Conservation (phyloP, 2,888 invertebrate genomes). For the Julus scandinavius region DNA sequence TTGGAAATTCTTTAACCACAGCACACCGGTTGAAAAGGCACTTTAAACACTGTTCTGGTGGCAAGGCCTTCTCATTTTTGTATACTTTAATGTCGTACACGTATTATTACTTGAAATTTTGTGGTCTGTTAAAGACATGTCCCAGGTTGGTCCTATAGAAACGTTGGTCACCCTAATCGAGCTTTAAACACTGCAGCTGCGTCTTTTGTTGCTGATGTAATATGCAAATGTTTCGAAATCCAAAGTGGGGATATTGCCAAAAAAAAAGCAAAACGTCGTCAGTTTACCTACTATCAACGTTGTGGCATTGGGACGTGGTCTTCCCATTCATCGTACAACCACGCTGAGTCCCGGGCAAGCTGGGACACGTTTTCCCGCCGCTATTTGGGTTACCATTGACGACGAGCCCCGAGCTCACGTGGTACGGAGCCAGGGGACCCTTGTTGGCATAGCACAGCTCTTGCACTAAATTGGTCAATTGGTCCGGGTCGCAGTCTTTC, state of each 20-base stretch:
- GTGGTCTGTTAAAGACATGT: too few relatives aligned
- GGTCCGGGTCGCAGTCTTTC: slow-evolving; percentile 42
- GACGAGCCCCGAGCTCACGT: slow-evolving; percentile 41
- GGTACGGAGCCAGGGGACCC: slow-evolving; percentile 37
- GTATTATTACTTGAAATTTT: too few relatives aligned
- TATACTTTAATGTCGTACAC: too few relatives aligned
- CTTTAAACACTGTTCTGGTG: too few relatives aligned
- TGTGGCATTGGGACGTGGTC: slow-evolving; percentile 8
- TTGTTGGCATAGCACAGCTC: slow-evolving; percentile 20
- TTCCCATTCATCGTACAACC: slow-evolving; percentile 54
- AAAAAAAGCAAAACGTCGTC: slow-evolving; percentile 1
- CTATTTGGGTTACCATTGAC: background rate
- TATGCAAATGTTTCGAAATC: background rate
- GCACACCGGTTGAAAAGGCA: too few relatives aligned
- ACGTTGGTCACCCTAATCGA: too few relatives aligned
- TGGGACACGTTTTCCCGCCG: slow-evolving; percentile 21
- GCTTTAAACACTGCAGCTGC: too few relatives aligned
- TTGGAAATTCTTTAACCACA: too few relatives aligned
- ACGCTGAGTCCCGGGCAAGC: slow-evolving; percentile 8
- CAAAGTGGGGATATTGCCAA: background rate
- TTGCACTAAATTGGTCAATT: slow-evolving; percentile 13
- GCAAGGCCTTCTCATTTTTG: too few relatives aligned
- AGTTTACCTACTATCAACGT: slow-evolving; percentile 44
- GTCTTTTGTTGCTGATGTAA: background rate
- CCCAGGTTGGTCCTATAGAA: too few relatives aligned